Evolutionary conservation across 2,797 vertebrate species (phyloP), one percentile per base, ranked within the genome.

Genomic region (Chaetodon trifasciatus): DNA sequence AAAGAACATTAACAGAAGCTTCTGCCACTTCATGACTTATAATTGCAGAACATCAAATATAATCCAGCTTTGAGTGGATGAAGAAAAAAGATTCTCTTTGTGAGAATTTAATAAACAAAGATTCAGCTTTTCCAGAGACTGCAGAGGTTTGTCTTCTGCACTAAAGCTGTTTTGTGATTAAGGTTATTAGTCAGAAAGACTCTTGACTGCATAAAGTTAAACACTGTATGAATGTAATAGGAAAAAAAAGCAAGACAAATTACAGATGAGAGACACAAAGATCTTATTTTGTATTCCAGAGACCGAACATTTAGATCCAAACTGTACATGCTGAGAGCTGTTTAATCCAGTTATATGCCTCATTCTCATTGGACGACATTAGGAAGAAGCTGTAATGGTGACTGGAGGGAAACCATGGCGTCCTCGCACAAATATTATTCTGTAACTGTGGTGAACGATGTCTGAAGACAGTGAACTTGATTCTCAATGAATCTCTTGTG

Each of bases 151-250:
- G 49, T 76, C 37, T 64, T 7, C 7, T 1, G 4, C 21, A 64
- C 23, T 44, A 24, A 46, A 24, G 50, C 63, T 52, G 50, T 39
- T 75, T 32, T 24, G 42, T 58, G 49, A 78, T 80, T 69, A 81
- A 66, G 39, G 21, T 35, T 17, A 63, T 81, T 76, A 62, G 53
- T 78, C 68, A 86, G 63, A 57, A 70, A 77, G 47, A 70, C 56
- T 55, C 8, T 63, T 42, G 55, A 49, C 65, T 58, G 74, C 62
- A 64, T 32, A 64, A 42, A 61, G 55, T 49, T 42, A 77, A 56
- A 52, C 19, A 56, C 0, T 55, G 35, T 16, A 32, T 56, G 16
- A 35, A 70, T 64, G 28, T n/a, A 46, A 55, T 28, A 37, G 16
- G 19, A 19, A 32, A 21, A 35, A 47, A 61, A 13, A 63, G 8